Base-by-base conservation (phyloP, 2,797 vertebrate species). In the Nothura maculosa region DNA sequence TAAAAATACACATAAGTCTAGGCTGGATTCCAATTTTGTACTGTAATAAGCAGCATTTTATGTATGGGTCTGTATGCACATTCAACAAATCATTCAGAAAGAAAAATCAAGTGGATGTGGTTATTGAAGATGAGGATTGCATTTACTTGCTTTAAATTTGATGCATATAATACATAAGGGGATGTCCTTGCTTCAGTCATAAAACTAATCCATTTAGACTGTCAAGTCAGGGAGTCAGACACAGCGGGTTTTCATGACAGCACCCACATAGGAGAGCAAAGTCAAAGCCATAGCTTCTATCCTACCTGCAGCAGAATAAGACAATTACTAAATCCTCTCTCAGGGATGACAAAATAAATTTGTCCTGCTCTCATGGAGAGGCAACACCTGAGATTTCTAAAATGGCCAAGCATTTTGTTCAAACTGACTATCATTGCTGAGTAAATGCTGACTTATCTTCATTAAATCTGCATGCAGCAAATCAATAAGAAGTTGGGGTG, bases 71-170 rank as follows among this genome's bases (percentile, higher is more conserved):
- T 87, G 85, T 90, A 87, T 69, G 83, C 84, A 88, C 75, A 73
- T 82, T 93, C 88, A 89, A 94, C 91, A 96, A 92, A 97, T 97
- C 87, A 94, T 87, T 92, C 91, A 74, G 90, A 94, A 94, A 92
- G 75, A 94, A 92, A 95, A 95, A 94, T 92, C 82, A 90, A 95
- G 85, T 91, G 88, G 95, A 93, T 95, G 95, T 86, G 90, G 92
- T 95, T 96, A 96, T 95, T 94, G 87, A 92, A 90, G 92, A 92
- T 67, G 94, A 94, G 92, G 87, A 89, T 70, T 58, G 93, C 80
- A 91, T 93, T 96, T 95, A 93, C 93, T 85, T 92, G 90, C 90
- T 95, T 91, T 87, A 96, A 93, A 96, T 94, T 84, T 94, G 92
- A 93, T 89, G 94, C 94, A 89, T 95, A 91, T 79, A 91, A 89